Conservation (phyloP, 2,797 vertebrate genomes). For the Mycteria americana region DNA sequence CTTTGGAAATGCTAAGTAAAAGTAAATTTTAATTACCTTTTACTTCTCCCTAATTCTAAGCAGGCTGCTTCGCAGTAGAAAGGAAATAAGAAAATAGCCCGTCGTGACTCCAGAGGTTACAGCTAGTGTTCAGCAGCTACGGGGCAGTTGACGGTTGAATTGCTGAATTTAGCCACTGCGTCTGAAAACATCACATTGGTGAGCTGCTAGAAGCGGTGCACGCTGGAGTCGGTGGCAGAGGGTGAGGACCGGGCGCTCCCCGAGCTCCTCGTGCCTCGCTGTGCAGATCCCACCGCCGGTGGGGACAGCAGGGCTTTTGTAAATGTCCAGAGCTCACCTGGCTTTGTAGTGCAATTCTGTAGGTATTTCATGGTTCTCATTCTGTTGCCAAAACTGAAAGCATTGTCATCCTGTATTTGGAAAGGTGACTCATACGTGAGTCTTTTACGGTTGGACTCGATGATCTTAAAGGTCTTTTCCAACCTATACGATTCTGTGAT, state of each 20-base stretch:
- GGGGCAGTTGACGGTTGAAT: not conserved
- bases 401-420: not conserved
- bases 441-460: too few relatives aligned
- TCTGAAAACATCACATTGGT: fast-evolving
- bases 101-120: not conserved
- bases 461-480: too few relatives aligned
- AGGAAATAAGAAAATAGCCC: not conserved
- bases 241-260: not conserved
- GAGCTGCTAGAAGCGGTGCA: not conserved
- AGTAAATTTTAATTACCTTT: not conserved
- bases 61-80: not conserved
- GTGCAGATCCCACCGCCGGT: not conserved
- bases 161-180: not conserved
- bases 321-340: not conserved
- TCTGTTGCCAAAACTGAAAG: not conserved
- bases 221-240: not conserved
- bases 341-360: not conserved
- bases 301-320: not conserved
- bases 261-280: not conserved
- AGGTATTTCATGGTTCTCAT: not conserved
- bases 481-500: too few relatives aligned
- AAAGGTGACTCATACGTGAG: not conserved
- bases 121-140: not conserved
- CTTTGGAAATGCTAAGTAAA: not conserved
- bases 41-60: not conserved